phyloP scores from a whole-genome alignment of 2,888 invertebrate species.

The Conus canariensis region DNA sequence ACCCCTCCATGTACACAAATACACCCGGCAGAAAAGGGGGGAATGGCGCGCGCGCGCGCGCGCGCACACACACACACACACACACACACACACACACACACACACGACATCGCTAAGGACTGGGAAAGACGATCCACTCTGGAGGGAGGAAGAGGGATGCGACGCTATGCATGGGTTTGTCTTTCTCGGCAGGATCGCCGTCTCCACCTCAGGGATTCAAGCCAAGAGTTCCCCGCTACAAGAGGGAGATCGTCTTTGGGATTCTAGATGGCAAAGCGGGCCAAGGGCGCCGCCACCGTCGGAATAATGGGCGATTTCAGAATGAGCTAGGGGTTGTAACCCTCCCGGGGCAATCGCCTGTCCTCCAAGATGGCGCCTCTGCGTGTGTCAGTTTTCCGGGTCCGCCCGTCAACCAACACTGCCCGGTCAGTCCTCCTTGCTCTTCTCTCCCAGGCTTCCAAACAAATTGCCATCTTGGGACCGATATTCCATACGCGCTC shows the following conservation, averaged over 20 bases:
- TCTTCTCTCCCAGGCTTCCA: background rate
- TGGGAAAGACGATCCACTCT: too few relatives aligned
- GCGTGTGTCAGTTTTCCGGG: background rate
- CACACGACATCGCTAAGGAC: background rate
- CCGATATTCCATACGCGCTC: background rate
- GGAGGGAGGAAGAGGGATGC: background rate
- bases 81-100: conserved; percentile 12
- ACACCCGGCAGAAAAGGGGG: too few relatives aligned
- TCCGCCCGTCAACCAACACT: background rate
- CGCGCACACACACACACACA: background rate
- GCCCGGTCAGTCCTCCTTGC: background rate
- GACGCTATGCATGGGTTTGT: background rate
- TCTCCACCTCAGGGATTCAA: too few relatives aligned
- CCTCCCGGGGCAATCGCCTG: conserved; percentile 3
- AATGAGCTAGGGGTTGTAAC: background rate
- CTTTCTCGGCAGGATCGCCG: background rate
- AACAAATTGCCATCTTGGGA: background rate
- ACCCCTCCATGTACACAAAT: too few relatives aligned
- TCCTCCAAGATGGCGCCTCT: background rate
- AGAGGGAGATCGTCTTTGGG: too few relatives aligned
- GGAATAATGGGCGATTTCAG: background rate
- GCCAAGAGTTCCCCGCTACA: too few relatives aligned
- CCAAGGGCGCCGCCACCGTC: background rate
- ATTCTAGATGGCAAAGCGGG: background rate
- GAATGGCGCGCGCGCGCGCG: too few relatives aligned